Evolutionary conservation across 2,888 invertebrate genomes (phyloP), one percentile per base, ranked within the genome.

Genomic region (Sacculina carcini): DNA sequence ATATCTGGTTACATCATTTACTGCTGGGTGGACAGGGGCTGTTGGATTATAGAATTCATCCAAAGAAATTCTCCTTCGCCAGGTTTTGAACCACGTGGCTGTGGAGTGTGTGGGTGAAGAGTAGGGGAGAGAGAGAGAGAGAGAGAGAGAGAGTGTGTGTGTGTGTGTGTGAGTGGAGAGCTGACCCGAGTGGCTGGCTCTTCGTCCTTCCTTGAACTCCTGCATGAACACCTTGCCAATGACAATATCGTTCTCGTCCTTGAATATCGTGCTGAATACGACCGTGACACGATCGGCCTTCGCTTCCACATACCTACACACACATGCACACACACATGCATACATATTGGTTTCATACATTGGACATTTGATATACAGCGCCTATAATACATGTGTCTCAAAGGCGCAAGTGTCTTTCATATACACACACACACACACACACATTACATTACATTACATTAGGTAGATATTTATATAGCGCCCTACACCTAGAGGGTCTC

Each of bases 141-240:
- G 23, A n/a, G 23, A 10, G 21, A n/a, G n/a, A n/a, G n/a, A n/a
- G n/a, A n/a, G n/a, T n/a, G n/a, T n/a, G n/a, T n/a, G n/a, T n/a
- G n/a, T 50, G 16, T n/a, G 19, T 29, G 19, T 50, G 16, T 16
- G 14, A 51, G 51, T 3, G 34, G 84, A 84, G 54, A 10, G 19
- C 47, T 39, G n/a, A 54, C 90, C 87, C 51, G 90, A 92, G 64
- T 92, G 90, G 58, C 85, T 85, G 26, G 90, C 92, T 65, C 92
- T 75, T 58, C 96, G 73, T 19, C 96, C 96, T 69, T 98, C 98
- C 65, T 92, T 89, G 62, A 98, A 79, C 69, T 98, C 98, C 72
- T 96, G 94, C 79, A 98, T 84, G 71, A 98, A 98, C 60, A 98
- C 87, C 71, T 98, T 98, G 52, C 98, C 98, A 66, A 99, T 85